These are phyloP conservation scores for Smittia sp. DNA, from an alignment of 2,888 invertebrate genomes.

Conservation along the genomic window DNA sequence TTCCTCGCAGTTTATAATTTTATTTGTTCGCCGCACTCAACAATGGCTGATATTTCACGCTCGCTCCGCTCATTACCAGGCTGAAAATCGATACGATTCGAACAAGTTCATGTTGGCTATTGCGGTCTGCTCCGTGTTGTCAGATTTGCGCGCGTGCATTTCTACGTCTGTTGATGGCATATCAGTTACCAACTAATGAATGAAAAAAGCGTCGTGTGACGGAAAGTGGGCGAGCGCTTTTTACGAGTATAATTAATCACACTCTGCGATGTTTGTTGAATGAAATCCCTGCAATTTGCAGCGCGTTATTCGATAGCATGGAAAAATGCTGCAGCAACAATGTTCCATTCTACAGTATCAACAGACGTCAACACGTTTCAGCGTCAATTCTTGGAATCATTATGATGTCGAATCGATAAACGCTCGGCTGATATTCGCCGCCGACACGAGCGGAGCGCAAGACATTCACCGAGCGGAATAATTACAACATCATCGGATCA, in stretches of 20 bases:
- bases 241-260: not conserved
- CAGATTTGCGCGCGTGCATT: not conserved
- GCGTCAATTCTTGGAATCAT: conserved; percentile 9
- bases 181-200: conserved; percentile 21
- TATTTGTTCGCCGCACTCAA: not conserved
- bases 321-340: not conserved
- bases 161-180: conserved; percentile 14
- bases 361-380: not conserved
- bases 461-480: conserved; percentile 11
- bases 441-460: not conserved
- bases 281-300: not conserved
- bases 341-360: not conserved
- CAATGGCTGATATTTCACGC: not conserved
- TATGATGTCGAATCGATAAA: conserved; percentile 32
- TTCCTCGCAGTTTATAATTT: not conserved
- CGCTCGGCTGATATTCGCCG: too few species aligned
- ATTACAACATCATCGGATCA: conserved; percentile 8
- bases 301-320: not conserved
- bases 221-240: not conserved
- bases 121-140: not conserved
- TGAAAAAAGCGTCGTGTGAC: not conserved
- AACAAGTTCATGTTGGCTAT: conserved; percentile 10
- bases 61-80: not conserved
- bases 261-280: not conserved
- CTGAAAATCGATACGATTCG: not conserved